These are phyloP conservation scores for Sapajus apella DNA, from an alignment of 2,113 vertebrate genomes.

Conservation along the genomic window DNA sequence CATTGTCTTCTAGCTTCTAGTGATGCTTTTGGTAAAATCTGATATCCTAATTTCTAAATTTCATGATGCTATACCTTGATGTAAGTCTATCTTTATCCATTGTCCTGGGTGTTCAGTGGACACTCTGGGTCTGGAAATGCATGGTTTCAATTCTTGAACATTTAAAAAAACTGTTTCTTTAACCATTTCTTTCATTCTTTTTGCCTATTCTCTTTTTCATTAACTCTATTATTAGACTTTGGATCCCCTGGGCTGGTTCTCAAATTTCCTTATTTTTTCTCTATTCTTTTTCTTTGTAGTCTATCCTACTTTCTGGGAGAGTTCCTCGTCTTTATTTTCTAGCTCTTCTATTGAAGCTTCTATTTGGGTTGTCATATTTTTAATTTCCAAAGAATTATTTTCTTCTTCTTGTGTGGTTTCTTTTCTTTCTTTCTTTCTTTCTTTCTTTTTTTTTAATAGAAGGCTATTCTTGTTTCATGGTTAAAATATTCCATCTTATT, in stretches of 20 bases:
- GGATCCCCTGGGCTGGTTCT: not conserved
- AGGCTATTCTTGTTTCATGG: not conserved
- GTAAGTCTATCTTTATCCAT: not conserved
- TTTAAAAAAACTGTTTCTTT: not conserved
- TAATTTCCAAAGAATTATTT: not conserved
- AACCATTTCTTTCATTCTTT: not conserved
- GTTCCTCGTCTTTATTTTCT: not conserved
- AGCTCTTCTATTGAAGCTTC: not conserved
- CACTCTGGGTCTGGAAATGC: not conserved
- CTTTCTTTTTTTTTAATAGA: not conserved
- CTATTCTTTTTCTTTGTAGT: not conserved
- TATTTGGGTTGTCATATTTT: not conserved
- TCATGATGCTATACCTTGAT: not conserved
- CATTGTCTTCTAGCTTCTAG: not conserved
- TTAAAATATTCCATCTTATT: not conserved
- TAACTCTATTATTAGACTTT: not conserved
- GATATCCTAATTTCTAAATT: not conserved
- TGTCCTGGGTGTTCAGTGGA: not conserved
- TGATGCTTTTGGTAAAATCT: not conserved
- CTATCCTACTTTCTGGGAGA: not conserved
- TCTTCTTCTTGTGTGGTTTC: not conserved
- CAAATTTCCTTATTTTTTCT: not conserved
- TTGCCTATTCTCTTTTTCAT: not conserved
- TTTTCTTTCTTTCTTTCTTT: not conserved
- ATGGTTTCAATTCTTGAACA: not conserved